A percentile compares a stretch with the other conserved stretches of the same genome.
phyloP scores from a whole-genome alignment of 1,140 invertebrate species.

The Drosophila tani region DNA sequence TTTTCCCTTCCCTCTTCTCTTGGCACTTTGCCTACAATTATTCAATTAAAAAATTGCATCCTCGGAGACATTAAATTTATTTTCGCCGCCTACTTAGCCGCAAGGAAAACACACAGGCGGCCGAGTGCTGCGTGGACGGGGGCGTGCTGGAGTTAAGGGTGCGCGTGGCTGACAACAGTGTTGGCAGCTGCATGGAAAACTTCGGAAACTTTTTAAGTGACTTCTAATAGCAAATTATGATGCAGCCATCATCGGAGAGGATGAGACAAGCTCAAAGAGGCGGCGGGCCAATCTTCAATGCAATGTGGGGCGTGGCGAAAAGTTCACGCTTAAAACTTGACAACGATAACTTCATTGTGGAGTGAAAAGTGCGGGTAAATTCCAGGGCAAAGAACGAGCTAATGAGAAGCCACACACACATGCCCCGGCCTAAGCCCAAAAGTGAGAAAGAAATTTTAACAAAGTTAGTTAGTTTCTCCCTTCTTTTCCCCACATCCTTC shows the following conservation, averaged over 20 bases:
- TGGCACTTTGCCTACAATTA: slow-evolving; percentile 42
- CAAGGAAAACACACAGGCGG: slow-evolving; percentile 16
- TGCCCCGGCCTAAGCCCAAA: slow-evolving; percentile 19
- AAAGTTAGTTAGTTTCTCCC: slow-evolving; percentile 82
- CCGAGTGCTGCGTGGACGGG: not conserved
- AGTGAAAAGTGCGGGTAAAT: slow-evolving; percentile 40
- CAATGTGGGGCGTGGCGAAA: slow-evolving; percentile 56
- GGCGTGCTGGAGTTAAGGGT: slow-evolving; percentile 1
- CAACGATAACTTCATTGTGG: slow-evolving; percentile 77
- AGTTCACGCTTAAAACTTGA: slow-evolving; percentile 81
- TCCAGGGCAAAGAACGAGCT: not conserved
- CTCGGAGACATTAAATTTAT: slow-evolving; percentile 64
- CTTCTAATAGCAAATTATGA: slow-evolving; percentile 82
- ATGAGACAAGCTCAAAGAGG: slow-evolving; percentile 1
- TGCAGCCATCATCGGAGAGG: slow-evolving; percentile 55
- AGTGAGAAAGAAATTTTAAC: slow-evolving; percentile 63
- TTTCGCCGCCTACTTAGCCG: slow-evolving; percentile 23
- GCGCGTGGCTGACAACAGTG: slow-evolving; percentile 73
- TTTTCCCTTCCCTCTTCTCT: not conserved
- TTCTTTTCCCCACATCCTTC: slow-evolving; percentile 50
- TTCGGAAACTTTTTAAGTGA: slow-evolving; percentile 80
- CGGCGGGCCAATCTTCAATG: slow-evolving; percentile 59
- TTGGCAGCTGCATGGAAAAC: slow-evolving; percentile 79
- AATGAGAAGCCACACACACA: slow-evolving; percentile 3
- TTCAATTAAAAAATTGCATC: slow-evolving; percentile 40